phyloP scores from a whole-genome alignment of 2,888 invertebrate species.

The Blera fallax region DNA sequence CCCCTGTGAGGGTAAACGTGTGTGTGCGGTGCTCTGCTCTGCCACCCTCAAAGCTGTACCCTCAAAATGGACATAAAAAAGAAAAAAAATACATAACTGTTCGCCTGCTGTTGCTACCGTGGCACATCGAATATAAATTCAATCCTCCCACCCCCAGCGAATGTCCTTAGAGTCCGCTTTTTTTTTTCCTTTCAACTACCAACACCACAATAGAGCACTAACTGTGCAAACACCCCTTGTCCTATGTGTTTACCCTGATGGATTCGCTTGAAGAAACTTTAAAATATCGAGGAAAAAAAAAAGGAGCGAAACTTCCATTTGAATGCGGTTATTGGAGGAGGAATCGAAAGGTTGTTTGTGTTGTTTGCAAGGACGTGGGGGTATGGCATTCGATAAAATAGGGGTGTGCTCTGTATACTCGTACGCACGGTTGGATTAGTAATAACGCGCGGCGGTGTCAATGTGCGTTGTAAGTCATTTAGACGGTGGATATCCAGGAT shows the following conservation, averaged over 20 bases:
- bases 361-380: conserved; percentile 19
- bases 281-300: conserved; percentile 29
- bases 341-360: conserved; percentile 11
- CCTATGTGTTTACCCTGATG: conserved; percentile 48
- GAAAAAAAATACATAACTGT: conserved; percentile 43
- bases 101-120: conserved; percentile 68
- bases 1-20: conserved; percentile 50
- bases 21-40: conserved; percentile 39
- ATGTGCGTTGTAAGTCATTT: conserved; percentile 36
- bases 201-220: conserved; percentile 51
- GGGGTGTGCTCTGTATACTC: conserved; percentile 47
- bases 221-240: conserved; percentile 55
- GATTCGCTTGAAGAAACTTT: conserved; percentile 69
- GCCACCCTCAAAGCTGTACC: conserved; percentile 58
- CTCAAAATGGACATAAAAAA: conserved; percentile 28
- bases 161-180: conserved; percentile 17
- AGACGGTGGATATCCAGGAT: not conserved
- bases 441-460: conserved; percentile 44
- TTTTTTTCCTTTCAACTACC: conserved; percentile 17
- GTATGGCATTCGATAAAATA: conserved; percentile 38
- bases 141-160: conserved; percentile 49
- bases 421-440: conserved; percentile 41
- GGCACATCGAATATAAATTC: conserved; percentile 67
- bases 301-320: conserved; percentile 47
- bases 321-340: conserved; percentile 66